phyloP scores from a whole-genome alignment of 1,140 invertebrate genomes.

The Drosophila oshimai region DNA sequence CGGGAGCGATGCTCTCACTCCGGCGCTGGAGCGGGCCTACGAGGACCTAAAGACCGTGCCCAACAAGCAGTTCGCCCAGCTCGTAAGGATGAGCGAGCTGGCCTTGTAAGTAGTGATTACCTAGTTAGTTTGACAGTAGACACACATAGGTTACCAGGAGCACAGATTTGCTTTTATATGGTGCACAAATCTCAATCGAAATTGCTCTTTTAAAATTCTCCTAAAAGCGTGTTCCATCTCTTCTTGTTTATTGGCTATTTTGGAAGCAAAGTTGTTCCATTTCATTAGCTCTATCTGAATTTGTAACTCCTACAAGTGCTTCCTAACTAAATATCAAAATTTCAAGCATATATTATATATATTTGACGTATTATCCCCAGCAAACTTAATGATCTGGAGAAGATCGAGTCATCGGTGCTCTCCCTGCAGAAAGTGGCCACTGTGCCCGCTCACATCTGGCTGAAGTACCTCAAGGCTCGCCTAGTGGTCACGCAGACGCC shows the following conservation, averaged over 20 bases:
- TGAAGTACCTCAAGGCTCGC: slow-evolving; percentile 32
- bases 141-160: background rate
- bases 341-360: too few species aligned
- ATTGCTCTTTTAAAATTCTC: too few species aligned
- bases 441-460: slow-evolving; percentile 52
- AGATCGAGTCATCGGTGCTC: slow-evolving; percentile 22
- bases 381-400: slow-evolving; percentile 35
- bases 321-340: too few species aligned
- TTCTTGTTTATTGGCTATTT: too few species aligned
- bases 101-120: slow-evolving; percentile 4
- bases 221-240: too few species aligned
- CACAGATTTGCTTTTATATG: background rate
- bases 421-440: background rate
- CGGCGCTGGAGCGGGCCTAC: background rate
- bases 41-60: background rate
- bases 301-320: too few species aligned
- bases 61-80: background rate
- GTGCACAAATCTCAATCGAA: too few species aligned
- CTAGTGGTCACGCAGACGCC: slow-evolving; percentile 46
- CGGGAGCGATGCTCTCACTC: background rate
- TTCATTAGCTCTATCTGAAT: too few species aligned
- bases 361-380: too few species aligned
- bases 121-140: too few species aligned
- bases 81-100: background rate
- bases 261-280: too few species aligned